Percentiles rank a stretch among this genome's conserved stretches.
Conservation (phyloP, 2,113 vertebrate genomes). For the Corythaixoides concolor region DNA sequence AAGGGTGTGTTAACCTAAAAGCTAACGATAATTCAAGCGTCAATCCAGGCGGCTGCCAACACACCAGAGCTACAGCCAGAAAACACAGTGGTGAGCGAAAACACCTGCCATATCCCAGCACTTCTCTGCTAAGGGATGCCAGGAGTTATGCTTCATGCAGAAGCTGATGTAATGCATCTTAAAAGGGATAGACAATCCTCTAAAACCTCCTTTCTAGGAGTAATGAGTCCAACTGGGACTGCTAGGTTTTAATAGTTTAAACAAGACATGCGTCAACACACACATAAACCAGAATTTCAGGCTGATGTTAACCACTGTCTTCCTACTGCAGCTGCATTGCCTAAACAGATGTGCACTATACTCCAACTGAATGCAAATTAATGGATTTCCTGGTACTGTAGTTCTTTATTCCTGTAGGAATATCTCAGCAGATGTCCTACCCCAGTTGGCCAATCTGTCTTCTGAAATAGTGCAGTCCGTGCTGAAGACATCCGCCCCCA, state of each 20-base stretch:
- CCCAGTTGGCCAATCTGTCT: neutral
- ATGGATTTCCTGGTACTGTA: slow-evolving; percentile 14
- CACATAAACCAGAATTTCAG: neutral
- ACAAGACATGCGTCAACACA: neutral
- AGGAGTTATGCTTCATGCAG: neutral
- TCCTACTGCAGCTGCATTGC: slow-evolving; percentile 19
- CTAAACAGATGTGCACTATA: slow-evolving; percentile 18
- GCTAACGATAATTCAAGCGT: neutral
- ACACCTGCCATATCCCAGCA: neutral
- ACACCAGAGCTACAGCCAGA: neutral
- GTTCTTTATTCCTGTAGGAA: neutral
- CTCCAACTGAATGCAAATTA: neutral
- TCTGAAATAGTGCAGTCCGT: neutral
- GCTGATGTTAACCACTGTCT: neutral
- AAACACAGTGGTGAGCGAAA: neutral
- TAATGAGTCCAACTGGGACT: neutral
- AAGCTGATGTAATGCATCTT: neutral
- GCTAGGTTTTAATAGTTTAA: neutral
- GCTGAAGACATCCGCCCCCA: neutral
- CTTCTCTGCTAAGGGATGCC: neutral
- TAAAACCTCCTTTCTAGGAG: neutral
- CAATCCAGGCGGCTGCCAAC: neutral
- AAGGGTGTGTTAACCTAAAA: neutral
- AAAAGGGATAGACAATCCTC: neutral
- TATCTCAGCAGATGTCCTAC: neutral